These are phyloP conservation scores for Lucilia cuprina DNA, from an alignment of 1,140 invertebrate genomes.

Conservation along the genomic window DNA sequence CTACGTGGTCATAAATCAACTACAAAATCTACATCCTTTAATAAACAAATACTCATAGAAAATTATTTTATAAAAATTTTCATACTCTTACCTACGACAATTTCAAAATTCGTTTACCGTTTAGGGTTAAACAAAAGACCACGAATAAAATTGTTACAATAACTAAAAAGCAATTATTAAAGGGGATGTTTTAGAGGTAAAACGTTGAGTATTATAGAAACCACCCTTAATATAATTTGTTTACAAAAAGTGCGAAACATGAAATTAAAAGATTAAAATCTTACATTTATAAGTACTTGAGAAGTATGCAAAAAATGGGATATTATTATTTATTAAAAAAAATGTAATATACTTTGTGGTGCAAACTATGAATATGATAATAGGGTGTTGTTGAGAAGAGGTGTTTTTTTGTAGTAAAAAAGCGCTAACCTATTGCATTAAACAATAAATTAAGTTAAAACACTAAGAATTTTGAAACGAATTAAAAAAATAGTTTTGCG, in stretches of 20 bases:
- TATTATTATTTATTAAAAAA: background rate
- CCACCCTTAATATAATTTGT: background rate
- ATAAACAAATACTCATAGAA: too few relatives aligned
- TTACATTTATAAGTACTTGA: background rate
- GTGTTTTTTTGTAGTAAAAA: too few relatives aligned
- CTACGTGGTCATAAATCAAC: background rate
- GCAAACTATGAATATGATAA: too few relatives aligned
- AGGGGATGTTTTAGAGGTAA: background rate
- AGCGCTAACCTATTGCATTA: too few relatives aligned
- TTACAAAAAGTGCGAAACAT: constrained; percentile 16
- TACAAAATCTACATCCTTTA: background rate
- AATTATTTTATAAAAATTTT: too few relatives aligned
- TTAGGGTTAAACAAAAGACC: background rate
- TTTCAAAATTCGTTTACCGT: background rate
- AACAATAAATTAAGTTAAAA: too few relatives aligned
- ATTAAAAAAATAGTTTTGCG: too few relatives aligned
- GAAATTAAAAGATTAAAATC: constrained; percentile 30
- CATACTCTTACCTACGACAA: background rate
- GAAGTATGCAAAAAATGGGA: background rate
- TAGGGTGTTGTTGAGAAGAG: too few relatives aligned
- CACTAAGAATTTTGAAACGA: too few relatives aligned
- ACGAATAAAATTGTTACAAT: background rate
- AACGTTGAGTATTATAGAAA: background rate
- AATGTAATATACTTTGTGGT: background rate
- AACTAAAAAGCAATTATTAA: too few relatives aligned